These are phyloP conservation scores for Cancer borealis DNA, from an alignment of 2,888 invertebrate genomes.

Conservation along the genomic window DNA sequence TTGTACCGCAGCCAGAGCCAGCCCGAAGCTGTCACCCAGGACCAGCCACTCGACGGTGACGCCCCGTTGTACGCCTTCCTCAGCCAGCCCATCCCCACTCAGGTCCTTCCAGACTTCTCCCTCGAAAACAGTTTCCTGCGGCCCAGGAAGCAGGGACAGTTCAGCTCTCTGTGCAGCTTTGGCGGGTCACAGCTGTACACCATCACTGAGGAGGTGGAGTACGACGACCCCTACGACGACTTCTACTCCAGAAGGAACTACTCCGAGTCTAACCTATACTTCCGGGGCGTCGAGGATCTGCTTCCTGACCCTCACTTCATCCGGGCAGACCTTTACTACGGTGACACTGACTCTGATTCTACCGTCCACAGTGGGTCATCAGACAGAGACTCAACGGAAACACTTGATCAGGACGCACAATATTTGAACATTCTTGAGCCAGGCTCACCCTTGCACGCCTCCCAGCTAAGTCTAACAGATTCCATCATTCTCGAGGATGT, in stretches of 20 bases:
- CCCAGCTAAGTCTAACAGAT: neutral
- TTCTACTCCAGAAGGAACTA: slow-evolving; percentile 51
- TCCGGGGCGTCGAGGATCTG: slow-evolving; percentile 31
- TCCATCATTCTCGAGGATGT: neutral
- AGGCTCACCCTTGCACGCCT: neutral
- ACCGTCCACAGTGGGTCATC: slow-evolving; percentile 54
- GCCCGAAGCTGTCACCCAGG: slow-evolving; percentile 62
- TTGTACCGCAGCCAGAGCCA: slow-evolving; percentile 70
- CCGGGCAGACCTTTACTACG: slow-evolving; percentile 59
- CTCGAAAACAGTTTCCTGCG: slow-evolving; percentile 45
- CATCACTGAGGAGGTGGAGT: slow-evolving; percentile 68
- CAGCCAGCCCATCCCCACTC: slow-evolving; percentile 60
- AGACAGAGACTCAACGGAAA: slow-evolving; percentile 52
- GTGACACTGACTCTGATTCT: slow-evolving; percentile 59
- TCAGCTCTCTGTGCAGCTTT: slow-evolving; percentile 67
- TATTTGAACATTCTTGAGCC: neutral
- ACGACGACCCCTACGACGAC: slow-evolving; percentile 53
- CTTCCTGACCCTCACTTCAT: neutral
- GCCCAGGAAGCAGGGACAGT: slow-evolving; percentile 62
- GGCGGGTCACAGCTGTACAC: slow-evolving; percentile 72
- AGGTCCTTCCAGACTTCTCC: slow-evolving; percentile 45
- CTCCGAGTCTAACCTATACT: slow-evolving; percentile 61
- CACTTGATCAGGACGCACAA: slow-evolving; percentile 60
- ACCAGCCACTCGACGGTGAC: slow-evolving; percentile 60
- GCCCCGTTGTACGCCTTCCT: slow-evolving; percentile 63